Evolutionary conservation across 2,113 vertebrate genomes (phyloP).

Genomic region (Triplophysa rosa): DNA sequence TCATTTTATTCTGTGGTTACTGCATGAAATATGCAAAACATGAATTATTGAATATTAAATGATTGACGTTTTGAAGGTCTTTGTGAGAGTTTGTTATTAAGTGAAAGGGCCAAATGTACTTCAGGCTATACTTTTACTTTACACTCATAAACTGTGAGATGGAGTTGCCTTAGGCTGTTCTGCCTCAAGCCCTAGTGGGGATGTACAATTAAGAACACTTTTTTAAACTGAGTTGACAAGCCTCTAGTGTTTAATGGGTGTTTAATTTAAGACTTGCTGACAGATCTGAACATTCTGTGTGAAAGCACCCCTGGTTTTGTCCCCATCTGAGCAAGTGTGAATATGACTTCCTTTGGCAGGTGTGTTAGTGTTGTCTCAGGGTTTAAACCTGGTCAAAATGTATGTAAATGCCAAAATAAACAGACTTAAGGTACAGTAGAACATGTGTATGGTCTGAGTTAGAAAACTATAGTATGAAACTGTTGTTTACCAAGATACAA

Average conservation of each 20-base stretch:
- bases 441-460: too few relatives aligned
- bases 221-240: conserved; percentile 26
- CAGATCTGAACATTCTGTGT: conserved; percentile 19
- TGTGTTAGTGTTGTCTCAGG: background rate
- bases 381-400: background rate
- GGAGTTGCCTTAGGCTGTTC: conserved; percentile 6
- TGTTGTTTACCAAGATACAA: too few relatives aligned
- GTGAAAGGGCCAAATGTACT: conserved; percentile 1
- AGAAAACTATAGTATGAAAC: too few relatives aligned
- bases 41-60: background rate
- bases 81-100: background rate
- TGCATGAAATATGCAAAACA: background rate
- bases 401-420: too few relatives aligned
- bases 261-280: conserved; percentile 16
- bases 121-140: background rate
- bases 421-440: too few relatives aligned
- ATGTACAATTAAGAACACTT: conserved; percentile 23
- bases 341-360: background rate
- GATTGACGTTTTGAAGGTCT: background rate
- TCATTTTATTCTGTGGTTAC: background rate
- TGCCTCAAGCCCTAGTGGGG: background rate
- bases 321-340: background rate
- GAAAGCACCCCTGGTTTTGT: conserved; percentile 9
- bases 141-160: background rate
- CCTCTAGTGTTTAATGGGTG: background rate